Percentiles rank a stretch among this genome's conserved stretches.
Conservation (phyloP, 2,797 vertebrate species). For the Champsocephalus gunnari region DNA sequence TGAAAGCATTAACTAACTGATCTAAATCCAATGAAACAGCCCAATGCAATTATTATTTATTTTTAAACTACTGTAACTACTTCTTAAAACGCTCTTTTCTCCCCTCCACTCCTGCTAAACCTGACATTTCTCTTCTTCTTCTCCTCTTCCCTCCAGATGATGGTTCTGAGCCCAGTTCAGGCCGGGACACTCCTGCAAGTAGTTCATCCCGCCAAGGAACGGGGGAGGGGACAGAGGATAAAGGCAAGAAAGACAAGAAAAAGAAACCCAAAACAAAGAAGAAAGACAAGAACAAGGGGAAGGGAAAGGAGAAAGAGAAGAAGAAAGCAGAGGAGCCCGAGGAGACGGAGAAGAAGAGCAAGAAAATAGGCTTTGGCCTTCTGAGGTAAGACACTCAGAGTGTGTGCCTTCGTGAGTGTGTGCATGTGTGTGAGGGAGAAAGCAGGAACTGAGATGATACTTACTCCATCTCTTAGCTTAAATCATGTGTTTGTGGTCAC, state of each 20-base stretch:
- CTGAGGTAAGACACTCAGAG: slow-evolving; percentile 85
- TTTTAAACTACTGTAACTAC: neutral
- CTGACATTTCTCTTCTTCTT: neutral
- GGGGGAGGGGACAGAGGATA: slow-evolving; percentile 80
- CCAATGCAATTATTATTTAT: too few relatives aligned
- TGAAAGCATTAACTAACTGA: neutral
- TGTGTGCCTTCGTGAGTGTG: too few relatives aligned
- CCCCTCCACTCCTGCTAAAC: neutral
- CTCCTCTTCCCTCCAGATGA: slow-evolving; percentile 79
- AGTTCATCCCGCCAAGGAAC: slow-evolving; percentile 85
- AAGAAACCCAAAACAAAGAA: slow-evolving; percentile 91
- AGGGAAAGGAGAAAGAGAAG: slow-evolving; percentile 89
- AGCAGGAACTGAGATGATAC: too few relatives aligned
- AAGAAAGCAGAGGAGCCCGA: slow-evolving; percentile 88
- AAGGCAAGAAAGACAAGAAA: slow-evolving; percentile 89
- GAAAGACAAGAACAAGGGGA: slow-evolving; percentile 91
- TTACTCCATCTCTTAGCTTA: too few relatives aligned
- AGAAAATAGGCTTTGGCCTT: slow-evolving; percentile 93
- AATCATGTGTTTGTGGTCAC: too few relatives aligned
- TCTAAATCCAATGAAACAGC: neutral
- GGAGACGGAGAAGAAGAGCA: slow-evolving; percentile 90
- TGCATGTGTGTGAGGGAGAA: too few relatives aligned
- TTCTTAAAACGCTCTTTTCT: neutral
- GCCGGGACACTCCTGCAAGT: slow-evolving; percentile 89
- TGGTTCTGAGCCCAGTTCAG: slow-evolving; percentile 93